Percentiles rank a stretch among this genome's conserved stretches.
Conservation (phyloP, 2,797 vertebrate species). For the Melanotaenia pygmaea region DNA sequence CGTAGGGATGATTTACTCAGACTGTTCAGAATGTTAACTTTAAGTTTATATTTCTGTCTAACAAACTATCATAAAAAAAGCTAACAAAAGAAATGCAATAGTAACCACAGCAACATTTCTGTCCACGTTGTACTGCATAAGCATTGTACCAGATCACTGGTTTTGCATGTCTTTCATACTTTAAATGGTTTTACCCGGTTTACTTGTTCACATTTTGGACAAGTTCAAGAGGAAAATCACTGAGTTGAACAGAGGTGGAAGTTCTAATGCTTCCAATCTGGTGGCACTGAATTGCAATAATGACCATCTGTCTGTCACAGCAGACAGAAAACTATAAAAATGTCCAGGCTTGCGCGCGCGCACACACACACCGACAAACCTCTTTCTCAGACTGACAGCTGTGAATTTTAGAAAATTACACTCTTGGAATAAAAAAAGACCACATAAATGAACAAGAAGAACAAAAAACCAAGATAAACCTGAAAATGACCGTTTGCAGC, state of each 20-base stretch:
- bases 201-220: not conserved
- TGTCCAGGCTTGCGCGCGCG: not conserved
- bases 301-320: conserved; percentile 13
- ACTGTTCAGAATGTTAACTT: not conserved
- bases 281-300: conserved; percentile 7
- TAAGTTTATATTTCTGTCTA: not conserved
- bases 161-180: not conserved
- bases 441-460: not conserved
- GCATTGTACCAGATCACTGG: not conserved
- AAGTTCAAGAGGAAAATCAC: not conserved
- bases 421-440: conserved; percentile 8
- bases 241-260: not conserved
- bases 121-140: not conserved
- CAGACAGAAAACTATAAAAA: not conserved
- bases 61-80: not conserved
- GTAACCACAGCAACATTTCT: not conserved
- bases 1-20: not conserved
- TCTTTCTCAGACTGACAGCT: conserved; percentile 5
- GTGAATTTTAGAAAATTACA: not conserved
- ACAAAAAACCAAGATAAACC: not conserved
- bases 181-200: not conserved
- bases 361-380: not conserved
- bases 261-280: conserved; percentile 1
- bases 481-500: not conserved
- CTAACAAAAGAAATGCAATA: not conserved